These are phyloP conservation scores for Thalassaphorura encarpata DNA, from an alignment of 1,140 invertebrate species.

Conservation along the genomic window DNA sequence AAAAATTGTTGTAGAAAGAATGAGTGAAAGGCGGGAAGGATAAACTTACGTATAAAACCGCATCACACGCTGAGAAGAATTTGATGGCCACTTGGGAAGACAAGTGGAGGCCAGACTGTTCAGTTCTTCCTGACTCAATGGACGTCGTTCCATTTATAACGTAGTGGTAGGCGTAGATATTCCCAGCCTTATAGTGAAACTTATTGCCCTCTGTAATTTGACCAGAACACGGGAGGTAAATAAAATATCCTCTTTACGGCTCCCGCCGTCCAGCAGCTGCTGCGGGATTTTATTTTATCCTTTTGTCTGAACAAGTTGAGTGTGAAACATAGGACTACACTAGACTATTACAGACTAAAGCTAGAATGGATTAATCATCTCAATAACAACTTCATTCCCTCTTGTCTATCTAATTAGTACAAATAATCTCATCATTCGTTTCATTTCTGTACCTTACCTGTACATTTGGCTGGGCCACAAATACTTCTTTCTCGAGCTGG, in stretches of 20 bases:
- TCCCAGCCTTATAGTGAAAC: constrained; percentile 48
- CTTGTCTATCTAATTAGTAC: too few relatives aligned
- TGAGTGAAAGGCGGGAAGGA: too few relatives aligned
- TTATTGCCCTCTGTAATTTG: constrained; percentile 41
- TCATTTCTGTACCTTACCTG: constrained; percentile 6
- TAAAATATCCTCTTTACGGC: too few relatives aligned
- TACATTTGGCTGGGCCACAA: constrained; percentile 17
- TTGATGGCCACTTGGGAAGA: constrained; percentile 44
- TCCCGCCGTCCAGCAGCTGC: too few relatives aligned
- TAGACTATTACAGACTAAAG: too few relatives aligned
- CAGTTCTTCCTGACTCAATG: constrained; percentile 54
- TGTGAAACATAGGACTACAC: too few relatives aligned
- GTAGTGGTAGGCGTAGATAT: constrained; percentile 54
- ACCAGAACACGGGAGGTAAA: too few relatives aligned
- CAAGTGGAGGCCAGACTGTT: constrained; percentile 52
- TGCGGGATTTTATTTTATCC: too few relatives aligned
- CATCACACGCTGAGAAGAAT: constrained; percentile 50
- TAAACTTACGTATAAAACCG: constrained; percentile 42
- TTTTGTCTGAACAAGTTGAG: too few relatives aligned
- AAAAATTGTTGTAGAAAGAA: too few relatives aligned
- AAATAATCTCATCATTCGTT: background rate
- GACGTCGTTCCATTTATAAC: constrained; percentile 50
- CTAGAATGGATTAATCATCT: too few relatives aligned
- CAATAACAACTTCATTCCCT: background rate
- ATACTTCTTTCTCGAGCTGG: constrained; percentile 12